These are phyloP conservation scores for Dreissena rostriformis DNA, from an alignment of 1,140 invertebrate species.

Conservation along the genomic window DNA sequence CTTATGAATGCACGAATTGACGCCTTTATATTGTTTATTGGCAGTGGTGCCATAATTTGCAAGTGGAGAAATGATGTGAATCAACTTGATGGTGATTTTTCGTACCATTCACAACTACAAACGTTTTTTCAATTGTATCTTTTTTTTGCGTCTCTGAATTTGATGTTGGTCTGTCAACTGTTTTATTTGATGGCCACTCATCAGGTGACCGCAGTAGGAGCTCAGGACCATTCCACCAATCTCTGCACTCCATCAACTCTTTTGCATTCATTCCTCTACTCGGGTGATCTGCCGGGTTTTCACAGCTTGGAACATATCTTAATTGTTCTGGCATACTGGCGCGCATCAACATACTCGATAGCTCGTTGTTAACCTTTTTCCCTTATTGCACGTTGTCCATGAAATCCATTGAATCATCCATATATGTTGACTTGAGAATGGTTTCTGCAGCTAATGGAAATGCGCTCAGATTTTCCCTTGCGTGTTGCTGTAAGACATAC, in stretches of 20 bases:
- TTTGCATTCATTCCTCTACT: conserved; percentile 13
- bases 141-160: conserved; percentile 23
- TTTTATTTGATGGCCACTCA: conserved; percentile 18
- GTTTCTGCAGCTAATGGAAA: no score
- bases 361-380: no score
- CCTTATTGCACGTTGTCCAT: no score
- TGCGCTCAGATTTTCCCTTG: no score
- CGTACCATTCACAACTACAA: neutral
- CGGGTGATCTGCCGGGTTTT: conserved; percentile 47
- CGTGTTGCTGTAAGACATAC: no score
- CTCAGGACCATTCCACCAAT: conserved; percentile 33
- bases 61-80: conserved; percentile 1
- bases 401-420: no score
- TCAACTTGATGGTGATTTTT: conserved; percentile 3
- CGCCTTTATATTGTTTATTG: neutral
- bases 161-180: neutral
- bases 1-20: conserved; percentile 15
- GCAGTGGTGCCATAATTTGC: conserved; percentile 32
- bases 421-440: no score
- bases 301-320: conserved; percentile 38
- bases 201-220: neutral
- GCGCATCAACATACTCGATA: neutral
- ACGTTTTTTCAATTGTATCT: neutral
- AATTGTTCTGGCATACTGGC: conserved; percentile 32
- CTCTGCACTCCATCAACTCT: neutral